phyloP scores from a whole-genome alignment of 2,113 vertebrate genomes.

The Caracal caracal region DNA sequence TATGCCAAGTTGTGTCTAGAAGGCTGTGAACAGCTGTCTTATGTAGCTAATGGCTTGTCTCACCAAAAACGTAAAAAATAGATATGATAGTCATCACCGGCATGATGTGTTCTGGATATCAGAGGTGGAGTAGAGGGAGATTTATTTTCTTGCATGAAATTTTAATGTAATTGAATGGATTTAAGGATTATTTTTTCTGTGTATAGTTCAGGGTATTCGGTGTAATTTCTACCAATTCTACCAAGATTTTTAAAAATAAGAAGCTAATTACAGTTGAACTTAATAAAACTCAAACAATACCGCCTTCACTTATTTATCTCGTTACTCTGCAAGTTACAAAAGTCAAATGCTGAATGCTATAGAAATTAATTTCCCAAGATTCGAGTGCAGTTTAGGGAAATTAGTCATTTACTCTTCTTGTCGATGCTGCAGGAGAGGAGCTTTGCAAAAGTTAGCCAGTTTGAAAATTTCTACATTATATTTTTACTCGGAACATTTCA shows the following conservation, averaged over 20 bases:
- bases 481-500: neutral
- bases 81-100: neutral
- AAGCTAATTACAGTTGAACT: neutral
- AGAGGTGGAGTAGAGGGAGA: neutral
- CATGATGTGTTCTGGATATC: neutral
- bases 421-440: neutral
- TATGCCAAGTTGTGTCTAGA: neutral
- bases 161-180: neutral
- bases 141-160: conserved; percentile 39
- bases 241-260: neutral
- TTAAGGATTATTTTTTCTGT: neutral
- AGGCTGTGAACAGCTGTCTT: neutral
- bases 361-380: conserved; percentile 51
- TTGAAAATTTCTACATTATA: neutral
- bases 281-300: neutral
- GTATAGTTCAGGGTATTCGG: neutral
- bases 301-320: neutral
- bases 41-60: neutral
- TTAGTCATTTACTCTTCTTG: neutral
- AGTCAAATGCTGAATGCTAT: neutral
- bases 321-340: neutral
- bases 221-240: neutral
- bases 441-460: neutral
- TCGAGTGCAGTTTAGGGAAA: conserved; percentile 12
- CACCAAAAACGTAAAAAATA: neutral